Base-by-base conservation (phyloP, 2,888 invertebrate genomes). In the Theristus sp. region DNA sequence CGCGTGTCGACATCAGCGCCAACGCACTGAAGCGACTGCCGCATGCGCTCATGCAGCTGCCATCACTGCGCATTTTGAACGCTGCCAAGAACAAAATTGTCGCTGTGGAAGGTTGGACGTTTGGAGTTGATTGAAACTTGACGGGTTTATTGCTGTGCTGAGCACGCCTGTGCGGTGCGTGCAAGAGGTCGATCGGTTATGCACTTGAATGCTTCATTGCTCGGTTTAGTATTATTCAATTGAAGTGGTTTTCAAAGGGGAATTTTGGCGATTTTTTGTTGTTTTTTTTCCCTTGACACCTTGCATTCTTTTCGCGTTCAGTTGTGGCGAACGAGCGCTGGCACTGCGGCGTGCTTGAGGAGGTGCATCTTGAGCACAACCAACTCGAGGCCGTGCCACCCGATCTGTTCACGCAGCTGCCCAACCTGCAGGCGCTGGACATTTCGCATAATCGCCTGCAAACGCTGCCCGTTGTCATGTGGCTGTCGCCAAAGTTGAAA, bases 371-470 rank as follows among this genome's bases (percentile, higher is more conserved):
- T n/a, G 86, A 88, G 79, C 75, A 93, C 74, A 91, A 91, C 76
- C 82, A 88, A 1, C 76, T 98, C 46, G 86, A 87, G 65, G 80
- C 81, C 59, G 76, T 96, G 20, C 90, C 93, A 0, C 81, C 84
- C 1, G 84, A 84, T 60, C 77, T 94, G 30, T 91, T 93, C 78
- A 20, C 46, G 10, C 80, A 81, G 3, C 79, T 94, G 59, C 86
- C 89, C 0, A 78, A 83, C 0, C 78, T 94, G 49, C 79, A 82
- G 20, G 31, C 38, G 1, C 79, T 98, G 65, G 91, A 94, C 75
- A 83, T 90, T n/a, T 88, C 91, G 0, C 89, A 90, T 76, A 96
- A 96, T 76, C 88, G 89, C 75, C 77, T 94, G 60, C 84, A 87
- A 64, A 77, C 81, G 57, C 77, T 94, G 60, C 91, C 93, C 0